These are phyloP conservation scores for Loris lydekkerianus DNA, from an alignment of 2,797 vertebrate species.

Conservation along the genomic window DNA sequence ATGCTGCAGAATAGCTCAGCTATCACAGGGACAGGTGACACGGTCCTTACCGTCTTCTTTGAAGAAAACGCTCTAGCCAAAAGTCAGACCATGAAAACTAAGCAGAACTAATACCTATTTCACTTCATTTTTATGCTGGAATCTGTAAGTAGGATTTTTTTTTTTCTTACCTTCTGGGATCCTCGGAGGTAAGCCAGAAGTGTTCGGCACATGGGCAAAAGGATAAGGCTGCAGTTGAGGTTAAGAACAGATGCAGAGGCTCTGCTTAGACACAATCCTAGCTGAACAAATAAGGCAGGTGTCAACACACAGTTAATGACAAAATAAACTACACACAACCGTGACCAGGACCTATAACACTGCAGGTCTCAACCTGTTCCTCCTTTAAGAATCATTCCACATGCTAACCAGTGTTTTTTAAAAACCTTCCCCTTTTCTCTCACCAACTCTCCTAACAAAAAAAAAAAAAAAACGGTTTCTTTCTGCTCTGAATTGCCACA, in stretches of 20 bases:
- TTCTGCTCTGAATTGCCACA: neutral
- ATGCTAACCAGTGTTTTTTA: neutral
- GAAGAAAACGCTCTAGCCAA: neutral
- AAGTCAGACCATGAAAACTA: neutral
- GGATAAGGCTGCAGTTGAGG: constrained; percentile 97
- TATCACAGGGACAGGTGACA: neutral
- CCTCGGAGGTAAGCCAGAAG: constrained; percentile 94
- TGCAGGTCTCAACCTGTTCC: neutral
- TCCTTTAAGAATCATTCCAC: neutral
- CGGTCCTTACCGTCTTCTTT: neutral
- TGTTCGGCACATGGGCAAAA: constrained; percentile 95
- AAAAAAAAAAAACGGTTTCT: neutral
- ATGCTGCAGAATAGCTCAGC: neutral
- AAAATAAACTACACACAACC: neutral
- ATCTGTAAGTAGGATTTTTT: neutral
- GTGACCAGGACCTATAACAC: neutral
- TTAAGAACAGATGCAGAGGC: constrained; percentile 97
- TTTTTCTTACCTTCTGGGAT: constrained; percentile 91
- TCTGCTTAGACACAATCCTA: constrained; percentile 97
- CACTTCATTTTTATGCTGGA: neutral
- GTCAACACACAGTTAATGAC: constrained; percentile 81
- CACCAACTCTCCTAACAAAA: neutral
- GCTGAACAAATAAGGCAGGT: constrained; percentile 91
- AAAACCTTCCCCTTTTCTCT: neutral
- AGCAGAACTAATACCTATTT: neutral